Conservation (phyloP, 2,888 invertebrate genomes). For the Stenodema calcarata region DNA sequence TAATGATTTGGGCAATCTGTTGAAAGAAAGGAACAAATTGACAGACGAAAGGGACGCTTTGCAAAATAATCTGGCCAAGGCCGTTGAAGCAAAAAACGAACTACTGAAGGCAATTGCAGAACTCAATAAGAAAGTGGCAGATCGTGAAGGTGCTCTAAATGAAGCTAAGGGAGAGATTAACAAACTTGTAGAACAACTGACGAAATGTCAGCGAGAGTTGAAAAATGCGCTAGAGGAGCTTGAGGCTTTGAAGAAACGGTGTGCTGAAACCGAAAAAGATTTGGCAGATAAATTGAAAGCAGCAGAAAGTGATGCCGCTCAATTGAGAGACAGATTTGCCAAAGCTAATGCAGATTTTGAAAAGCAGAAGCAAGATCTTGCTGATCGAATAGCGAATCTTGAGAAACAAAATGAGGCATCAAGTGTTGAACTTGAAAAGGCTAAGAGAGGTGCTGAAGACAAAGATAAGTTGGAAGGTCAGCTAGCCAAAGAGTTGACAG, state of each 20-base stretch:
- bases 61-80: background rate
- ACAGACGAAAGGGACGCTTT: background rate
- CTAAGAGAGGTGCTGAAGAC: background rate
- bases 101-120: background rate
- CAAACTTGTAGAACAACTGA: background rate
- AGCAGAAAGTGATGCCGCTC: background rate
- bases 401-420: background rate
- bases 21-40: background rate
- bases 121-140: background rate
- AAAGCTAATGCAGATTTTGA: slow-evolving; percentile 7
- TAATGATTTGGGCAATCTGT: background rate
- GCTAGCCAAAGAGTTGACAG: slow-evolving; percentile 25
- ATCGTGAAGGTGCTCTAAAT: background rate
- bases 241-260: background rate
- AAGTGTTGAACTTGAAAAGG: background rate
- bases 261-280: background rate
- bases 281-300: slow-evolving; percentile 13
- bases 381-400: slow-evolving; percentile 3
- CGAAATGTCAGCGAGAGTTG: background rate
- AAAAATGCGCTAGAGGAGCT: slow-evolving; percentile 1
- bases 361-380: slow-evolving; percentile 26
- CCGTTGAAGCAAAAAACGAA: background rate
- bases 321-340: background rate
- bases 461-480: slow-evolving; percentile 28
- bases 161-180: background rate